Base-by-base conservation (phyloP, 2,797 vertebrate genomes). In the Hoplostethus mediterraneus region DNA sequence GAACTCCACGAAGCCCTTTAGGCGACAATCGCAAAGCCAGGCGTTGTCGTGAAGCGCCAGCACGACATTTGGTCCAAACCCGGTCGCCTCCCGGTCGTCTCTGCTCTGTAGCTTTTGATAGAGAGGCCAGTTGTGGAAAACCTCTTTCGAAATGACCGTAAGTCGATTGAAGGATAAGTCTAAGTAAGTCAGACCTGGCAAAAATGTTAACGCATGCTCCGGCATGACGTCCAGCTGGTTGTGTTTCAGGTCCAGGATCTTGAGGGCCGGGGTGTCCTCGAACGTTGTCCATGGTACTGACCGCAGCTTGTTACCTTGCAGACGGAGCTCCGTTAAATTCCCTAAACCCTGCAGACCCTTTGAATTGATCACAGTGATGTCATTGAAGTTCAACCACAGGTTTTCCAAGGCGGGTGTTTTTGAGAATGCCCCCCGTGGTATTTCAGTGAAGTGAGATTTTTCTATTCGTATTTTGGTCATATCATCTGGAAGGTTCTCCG, bases 91-190 rank as follows among this genome's bases (percentile, higher is more conserved):
- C 7, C 75, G 77, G 71, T 83, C 92, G 12, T 86, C 92, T 10
- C 0, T 54, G 56, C 71, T 89, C 80, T 88, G 90, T 16, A 80
- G 79, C 70, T 90, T 95, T 90, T 95, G 95, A 78, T 96, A 97
- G n/a, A 96, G 83, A 0, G 94, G 95, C 97, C 97, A 97, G 82
- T 94, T 97, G 77, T 94, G 89, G 87, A 98, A 98, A 79, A 98
- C 96, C 56, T 95, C 96, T 85, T 91, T 97, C 57, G 97, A 97
- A 86, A 97, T 95, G 74, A 98, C 93, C 0, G 94, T 95, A 84
- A 99, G 95, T 87, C 94, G 95, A 90, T 97, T 99, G 93, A 95
- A 98, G 77, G 97, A 98, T 59, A 98, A 90, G 77, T 98, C 97
- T 94, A 99, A 96, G 82, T 97, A 98, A 83, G 95, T 97, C 90